A percentile compares a stretch with the other conserved stretches of the same genome.
phyloP scores from a whole-genome alignment of 2,113 vertebrate species.

The Turnix velox region DNA sequence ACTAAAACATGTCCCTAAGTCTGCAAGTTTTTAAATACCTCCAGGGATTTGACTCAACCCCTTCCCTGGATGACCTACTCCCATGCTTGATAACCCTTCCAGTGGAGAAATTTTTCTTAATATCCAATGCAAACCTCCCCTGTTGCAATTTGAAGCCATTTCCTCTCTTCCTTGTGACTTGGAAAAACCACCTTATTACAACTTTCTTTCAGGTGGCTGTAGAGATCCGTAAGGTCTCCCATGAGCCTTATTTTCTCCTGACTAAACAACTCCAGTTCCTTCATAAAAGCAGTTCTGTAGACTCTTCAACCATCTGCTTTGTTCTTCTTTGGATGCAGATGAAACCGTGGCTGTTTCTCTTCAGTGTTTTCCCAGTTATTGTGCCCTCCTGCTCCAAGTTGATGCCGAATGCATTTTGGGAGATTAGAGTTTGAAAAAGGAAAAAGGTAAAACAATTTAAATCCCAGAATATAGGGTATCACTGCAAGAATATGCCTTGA shows the following conservation, averaged over 20 bases:
- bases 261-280: not conserved
- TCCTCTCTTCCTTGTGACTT: not conserved
- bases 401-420: not conserved
- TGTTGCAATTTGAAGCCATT: not conserved
- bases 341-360: not conserved
- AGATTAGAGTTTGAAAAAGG: not conserved
- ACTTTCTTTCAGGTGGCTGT: not conserved
- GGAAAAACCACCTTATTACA: not conserved
- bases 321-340: not conserved
- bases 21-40: not conserved
- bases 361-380: not conserved
- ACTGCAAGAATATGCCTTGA: not conserved
- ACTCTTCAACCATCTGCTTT: not conserved
- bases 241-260: not conserved
- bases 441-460: not conserved
- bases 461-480: not conserved
- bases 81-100: rapidly evolving
- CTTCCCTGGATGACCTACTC: not conserved
- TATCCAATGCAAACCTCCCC: not conserved
- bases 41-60: not conserved
- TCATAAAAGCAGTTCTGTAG: not conserved
- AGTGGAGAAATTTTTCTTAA: not conserved
- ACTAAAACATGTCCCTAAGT: not conserved
- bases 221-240: rapidly evolving
- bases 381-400: not conserved